These are phyloP conservation scores for Chiridota heheva DNA, from an alignment of 35 echinoderm and acorn worm species.

Conservation along the genomic window DNA sequence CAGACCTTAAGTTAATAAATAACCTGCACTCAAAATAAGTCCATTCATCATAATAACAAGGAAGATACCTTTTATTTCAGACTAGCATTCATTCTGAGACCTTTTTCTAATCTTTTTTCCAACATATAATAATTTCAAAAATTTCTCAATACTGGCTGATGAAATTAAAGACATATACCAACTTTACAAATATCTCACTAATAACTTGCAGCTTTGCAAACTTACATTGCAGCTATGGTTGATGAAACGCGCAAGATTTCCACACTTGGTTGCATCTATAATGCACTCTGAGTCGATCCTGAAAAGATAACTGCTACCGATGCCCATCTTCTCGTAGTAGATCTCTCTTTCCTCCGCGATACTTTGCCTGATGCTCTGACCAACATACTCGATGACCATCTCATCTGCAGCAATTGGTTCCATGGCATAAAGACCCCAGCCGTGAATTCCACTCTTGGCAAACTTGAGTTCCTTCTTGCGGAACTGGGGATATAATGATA, in stretches of 20 bases:
- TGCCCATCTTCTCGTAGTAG: slow-evolving; percentile 77
- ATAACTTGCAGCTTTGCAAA: too few relatives aligned
- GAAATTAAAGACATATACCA: too few relatives aligned
- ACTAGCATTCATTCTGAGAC: too few relatives aligned
- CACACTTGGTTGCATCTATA: slow-evolving; percentile 96
- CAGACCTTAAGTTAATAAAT: too few relatives aligned
- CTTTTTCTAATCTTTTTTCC: too few relatives aligned
- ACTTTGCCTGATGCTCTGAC: slow-evolving; percentile 75
- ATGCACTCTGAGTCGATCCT: slow-evolving; percentile 76
- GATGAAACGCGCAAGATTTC: slow-evolving; percentile 95
- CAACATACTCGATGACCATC: slow-evolving; percentile 98
- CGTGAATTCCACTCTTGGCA: slow-evolving; percentile 85
- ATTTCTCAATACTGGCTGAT: too few relatives aligned
- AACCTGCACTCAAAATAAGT: too few relatives aligned
- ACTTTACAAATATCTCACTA: too few relatives aligned
- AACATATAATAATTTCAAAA: too few relatives aligned
- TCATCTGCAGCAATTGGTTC: slow-evolving; percentile 89
- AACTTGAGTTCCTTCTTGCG: slow-evolving; percentile 98
- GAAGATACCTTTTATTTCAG: too few relatives aligned
- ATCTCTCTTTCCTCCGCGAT: slow-evolving; percentile 79
- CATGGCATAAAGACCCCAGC: slow-evolving; percentile 99
- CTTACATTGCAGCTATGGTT: slow-evolving; percentile 98
- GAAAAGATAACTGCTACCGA: slow-evolving; percentile 95
- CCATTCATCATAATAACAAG: too few relatives aligned
- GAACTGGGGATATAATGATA: slow-evolving; percentile 55